These are phyloP conservation scores for Elgaria multicarinata DNA, from an alignment of 2,113 vertebrate genomes.

Conservation along the genomic window DNA sequence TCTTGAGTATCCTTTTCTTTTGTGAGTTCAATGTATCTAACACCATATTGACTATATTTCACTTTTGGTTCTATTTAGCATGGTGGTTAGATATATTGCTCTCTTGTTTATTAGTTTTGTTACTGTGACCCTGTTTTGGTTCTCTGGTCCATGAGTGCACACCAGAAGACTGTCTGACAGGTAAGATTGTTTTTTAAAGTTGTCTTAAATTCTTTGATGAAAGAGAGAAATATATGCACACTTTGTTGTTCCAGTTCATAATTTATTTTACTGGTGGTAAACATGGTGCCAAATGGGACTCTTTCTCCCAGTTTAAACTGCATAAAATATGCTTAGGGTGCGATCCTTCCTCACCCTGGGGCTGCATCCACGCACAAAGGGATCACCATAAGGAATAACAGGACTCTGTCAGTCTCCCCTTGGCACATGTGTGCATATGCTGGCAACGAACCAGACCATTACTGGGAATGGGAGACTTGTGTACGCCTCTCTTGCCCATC, in stretches of 20 bases:
- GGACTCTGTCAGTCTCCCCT: background rate
- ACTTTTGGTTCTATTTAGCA: constrained; percentile 64
- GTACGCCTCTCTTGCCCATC: background rate
- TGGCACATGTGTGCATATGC: background rate
- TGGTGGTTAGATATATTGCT: constrained; percentile 80
- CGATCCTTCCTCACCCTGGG: constrained; percentile 16
- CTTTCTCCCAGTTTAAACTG: background rate
- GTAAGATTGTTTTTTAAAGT: constrained; percentile 88
- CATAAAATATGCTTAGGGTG: background rate
- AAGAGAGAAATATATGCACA: constrained; percentile 71
- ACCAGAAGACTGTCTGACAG: constrained; percentile 75
- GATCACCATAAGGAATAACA: background rate
- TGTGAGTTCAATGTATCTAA: constrained; percentile 81
- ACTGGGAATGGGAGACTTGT: background rate
- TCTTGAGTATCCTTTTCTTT: constrained; percentile 72
- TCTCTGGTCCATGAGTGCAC: constrained; percentile 77
- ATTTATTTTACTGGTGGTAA: constrained; percentile 79
- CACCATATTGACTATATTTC: constrained; percentile 73
- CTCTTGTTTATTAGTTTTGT: constrained; percentile 78
- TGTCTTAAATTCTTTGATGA: constrained; percentile 83
- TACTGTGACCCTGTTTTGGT: constrained; percentile 78
- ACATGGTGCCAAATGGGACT: constrained; percentile 74
- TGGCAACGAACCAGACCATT: background rate
- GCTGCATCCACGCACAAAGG: background rate
- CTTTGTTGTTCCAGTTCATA: constrained; percentile 79